Percentiles rank a stretch among this genome's conserved stretches.
These are phyloP conservation scores for Opisthocomus hoazin DNA, from an alignment of 2,113 vertebrate genomes.

Conservation along the genomic window DNA sequence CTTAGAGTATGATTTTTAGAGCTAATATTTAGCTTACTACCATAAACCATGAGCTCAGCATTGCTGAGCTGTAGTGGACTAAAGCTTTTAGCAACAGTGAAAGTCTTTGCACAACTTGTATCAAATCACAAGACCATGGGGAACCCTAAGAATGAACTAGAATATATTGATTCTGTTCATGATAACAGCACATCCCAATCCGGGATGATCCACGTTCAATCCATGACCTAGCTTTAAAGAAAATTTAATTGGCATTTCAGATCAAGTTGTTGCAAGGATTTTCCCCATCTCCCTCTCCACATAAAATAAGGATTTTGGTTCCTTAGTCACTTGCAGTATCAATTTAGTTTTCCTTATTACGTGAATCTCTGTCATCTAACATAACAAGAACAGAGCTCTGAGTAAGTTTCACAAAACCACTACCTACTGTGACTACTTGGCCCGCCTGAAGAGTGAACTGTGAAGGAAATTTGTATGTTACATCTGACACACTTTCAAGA, in stretches of 20 bases:
- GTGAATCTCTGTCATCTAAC: background rate
- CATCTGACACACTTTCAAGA: slow-evolving; percentile 52
- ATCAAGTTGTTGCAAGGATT: background rate
- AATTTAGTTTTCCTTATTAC: background rate
- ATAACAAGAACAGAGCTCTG: background rate
- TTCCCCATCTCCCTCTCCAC: background rate
- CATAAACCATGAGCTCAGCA: background rate
- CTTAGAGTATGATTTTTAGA: background rate
- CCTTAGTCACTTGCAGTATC: background rate
- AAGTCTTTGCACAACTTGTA: background rate
- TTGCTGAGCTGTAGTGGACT: background rate
- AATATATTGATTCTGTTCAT: background rate
- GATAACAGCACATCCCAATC: background rate
- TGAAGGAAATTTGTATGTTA: slow-evolving; percentile 76
- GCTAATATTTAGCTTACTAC: background rate
- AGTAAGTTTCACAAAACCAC: background rate
- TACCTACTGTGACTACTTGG: slow-evolving; percentile 78
- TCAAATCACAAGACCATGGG: background rate
- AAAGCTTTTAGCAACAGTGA: background rate
- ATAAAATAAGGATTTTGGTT: background rate
- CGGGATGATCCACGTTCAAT: background rate
- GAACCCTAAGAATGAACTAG: background rate
- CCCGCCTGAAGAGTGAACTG: slow-evolving; percentile 70
- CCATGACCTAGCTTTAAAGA: background rate
- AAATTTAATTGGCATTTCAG: background rate